Conservation (phyloP, 2,888 invertebrate species). For the Furcula furcula region DNA sequence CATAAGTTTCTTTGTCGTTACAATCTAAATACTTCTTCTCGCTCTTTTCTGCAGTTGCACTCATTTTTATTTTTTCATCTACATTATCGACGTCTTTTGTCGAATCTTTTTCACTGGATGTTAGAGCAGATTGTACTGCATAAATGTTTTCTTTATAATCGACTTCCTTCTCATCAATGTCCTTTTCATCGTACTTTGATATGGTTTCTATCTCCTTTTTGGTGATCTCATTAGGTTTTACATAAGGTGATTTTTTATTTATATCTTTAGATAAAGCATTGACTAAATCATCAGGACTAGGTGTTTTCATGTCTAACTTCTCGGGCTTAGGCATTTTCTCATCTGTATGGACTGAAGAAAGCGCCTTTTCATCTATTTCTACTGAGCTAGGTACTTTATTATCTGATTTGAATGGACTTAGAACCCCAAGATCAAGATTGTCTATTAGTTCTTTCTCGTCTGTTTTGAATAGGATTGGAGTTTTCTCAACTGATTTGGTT, state of each 20-base stretch:
- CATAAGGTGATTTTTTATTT: neutral
- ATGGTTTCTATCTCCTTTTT: constrained; percentile 34
- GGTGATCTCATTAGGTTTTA: constrained; percentile 10
- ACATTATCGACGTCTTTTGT: constrained; percentile 4
- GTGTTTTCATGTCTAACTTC: neutral
- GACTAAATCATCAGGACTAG: constrained; percentile 1
- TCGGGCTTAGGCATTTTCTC: neutral
- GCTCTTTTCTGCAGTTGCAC: constrained; percentile 1
- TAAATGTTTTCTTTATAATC: neutral
- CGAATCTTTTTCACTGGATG: neutral
- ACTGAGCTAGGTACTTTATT: neutral
- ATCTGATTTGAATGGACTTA: neutral
- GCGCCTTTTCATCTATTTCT: neutral
- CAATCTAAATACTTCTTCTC: constrained; percentile 10
- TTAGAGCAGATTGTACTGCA: constrained; percentile 1
- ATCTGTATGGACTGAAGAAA: neutral
- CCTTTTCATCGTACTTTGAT: constrained; percentile 34
- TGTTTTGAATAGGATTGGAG: neutral
- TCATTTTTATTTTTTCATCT: constrained; percentile 3
- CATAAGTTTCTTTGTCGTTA: constrained; percentile 30
- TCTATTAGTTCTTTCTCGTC: neutral
- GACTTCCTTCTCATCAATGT: constrained; percentile 35
- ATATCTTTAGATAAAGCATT: neutral
- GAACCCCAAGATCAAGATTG: neutral
- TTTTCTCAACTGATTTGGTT: constrained; percentile 7